A percentile compares a stretch with the other conserved stretches of the same genome.
Evolutionary conservation across 2,113 vertebrate genomes (phyloP).

Genomic region (Datnioides undecimradiatus): DNA sequence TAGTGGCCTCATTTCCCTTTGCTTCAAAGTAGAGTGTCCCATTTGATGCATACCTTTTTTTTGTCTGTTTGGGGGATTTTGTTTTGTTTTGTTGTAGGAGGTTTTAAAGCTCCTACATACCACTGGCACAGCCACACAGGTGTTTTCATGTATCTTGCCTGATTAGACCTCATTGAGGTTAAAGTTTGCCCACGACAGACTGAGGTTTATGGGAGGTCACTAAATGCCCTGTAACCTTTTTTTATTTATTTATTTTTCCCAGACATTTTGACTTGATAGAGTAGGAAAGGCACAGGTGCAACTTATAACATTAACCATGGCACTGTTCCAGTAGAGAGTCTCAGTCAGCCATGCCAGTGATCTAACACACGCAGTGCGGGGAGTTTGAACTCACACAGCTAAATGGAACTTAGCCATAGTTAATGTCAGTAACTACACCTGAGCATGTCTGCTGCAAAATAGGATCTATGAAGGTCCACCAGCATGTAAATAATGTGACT

Average conservation of each 20-base stretch:
- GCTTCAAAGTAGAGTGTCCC: constrained; percentile 27
- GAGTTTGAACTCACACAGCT: background rate
- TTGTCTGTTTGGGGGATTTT: background rate
- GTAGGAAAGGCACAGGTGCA: background rate
- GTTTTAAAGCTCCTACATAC: background rate
- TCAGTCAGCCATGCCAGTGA: background rate
- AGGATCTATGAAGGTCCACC: background rate
- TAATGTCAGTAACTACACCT: background rate
- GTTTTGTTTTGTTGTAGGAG: background rate
- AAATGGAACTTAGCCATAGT: background rate
- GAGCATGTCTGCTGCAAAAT: background rate
- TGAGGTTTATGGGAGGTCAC: background rate
- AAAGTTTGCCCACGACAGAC: background rate
- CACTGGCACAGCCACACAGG: background rate
- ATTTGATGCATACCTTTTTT: constrained; percentile 5
- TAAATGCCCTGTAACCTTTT: background rate
- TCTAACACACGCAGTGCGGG: too few species aligned
- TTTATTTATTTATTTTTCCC: too few species aligned
- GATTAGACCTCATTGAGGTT: constrained; percentile 8
- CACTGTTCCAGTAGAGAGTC: background rate
- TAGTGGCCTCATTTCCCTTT: constrained; percentile 22
- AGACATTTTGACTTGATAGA: background rate
- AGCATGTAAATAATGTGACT: background rate
- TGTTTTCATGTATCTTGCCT: constrained; percentile 27
- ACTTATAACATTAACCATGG: background rate